Percentiles rank a stretch among this genome's conserved stretches.
Conservation (phyloP, 2,797 vertebrate genomes). For the Alfaro cultratus region DNA sequence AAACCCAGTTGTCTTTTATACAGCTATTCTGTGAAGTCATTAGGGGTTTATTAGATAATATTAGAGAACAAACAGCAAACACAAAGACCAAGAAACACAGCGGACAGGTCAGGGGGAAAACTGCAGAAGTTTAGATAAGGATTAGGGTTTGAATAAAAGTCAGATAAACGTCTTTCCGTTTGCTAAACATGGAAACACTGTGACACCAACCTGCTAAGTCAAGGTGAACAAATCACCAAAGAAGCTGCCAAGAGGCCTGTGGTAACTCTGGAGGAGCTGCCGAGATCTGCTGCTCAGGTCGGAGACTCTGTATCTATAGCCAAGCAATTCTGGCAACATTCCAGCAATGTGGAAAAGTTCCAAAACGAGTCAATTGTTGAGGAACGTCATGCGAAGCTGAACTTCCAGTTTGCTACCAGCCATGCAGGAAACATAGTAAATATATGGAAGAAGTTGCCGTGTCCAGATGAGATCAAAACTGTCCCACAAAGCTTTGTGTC, state of each 20-base stretch:
- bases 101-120: neutral
- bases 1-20: neutral
- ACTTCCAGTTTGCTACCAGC: neutral
- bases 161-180: neutral
- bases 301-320: neutral
- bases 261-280: too few relatives aligned
- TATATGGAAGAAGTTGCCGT: too few relatives aligned
- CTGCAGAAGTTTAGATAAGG: neutral
- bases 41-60: neutral
- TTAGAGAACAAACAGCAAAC: neutral
- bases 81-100: neutral
- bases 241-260: neutral
- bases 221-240: neutral
- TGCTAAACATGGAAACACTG: neutral
- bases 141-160: neutral
- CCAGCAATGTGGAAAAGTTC: too few relatives aligned
- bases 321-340: neutral
- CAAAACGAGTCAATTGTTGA: neutral
- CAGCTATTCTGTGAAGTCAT: neutral
- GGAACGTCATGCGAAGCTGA: neutral
- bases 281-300: neutral
- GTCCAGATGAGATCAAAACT: neutral
- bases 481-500: neutral
- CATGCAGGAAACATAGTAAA: too few relatives aligned
- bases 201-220: neutral